Base-by-base conservation (phyloP, 2,888 invertebrate genomes). In the Cerastoderma edule region DNA sequence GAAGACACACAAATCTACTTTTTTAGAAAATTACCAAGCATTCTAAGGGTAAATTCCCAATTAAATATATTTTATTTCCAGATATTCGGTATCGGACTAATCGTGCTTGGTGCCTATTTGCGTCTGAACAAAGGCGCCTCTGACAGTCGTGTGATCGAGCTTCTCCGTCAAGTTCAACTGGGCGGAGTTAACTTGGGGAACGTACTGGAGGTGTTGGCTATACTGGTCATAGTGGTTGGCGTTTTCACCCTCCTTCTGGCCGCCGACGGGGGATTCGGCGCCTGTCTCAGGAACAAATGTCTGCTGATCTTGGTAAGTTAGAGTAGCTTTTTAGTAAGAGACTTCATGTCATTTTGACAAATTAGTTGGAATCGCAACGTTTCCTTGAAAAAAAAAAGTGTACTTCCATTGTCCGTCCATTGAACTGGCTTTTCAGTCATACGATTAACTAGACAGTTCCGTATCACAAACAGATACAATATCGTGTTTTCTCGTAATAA, bases 251-350 rank as follows among this genome's bases (percentile, higher is more conserved):
- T 81, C 27, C 32, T 78, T 3, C 60, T 78, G 28, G 70, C 81
- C 4, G 78, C 71, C 32, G 67, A 74, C 66, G 81, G 81, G 8
- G 81, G 81, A 16, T 24, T 81, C n/a, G 81, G 81, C 4, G 81
- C 81, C 1, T 81, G 78, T 46, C 60, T 78, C 27, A 75, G 75
- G 33, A 78, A 78, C 32, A 78, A 73, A 64, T 69, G 75, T 16
- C 70, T 78, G n/a, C 78, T 81, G 2, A 66, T 81, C 24, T 1
- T 75, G 50, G 81, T 81, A 78, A 60, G 69, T 50, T 30, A 19
- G n/a, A 19, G 10, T 22, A 67, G 13, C 19, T 28, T 57, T 57
- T 8, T 6, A 8, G 10, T n/a, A n/a, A n/a, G n/a, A n/a, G n/a
- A n/a, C n/a, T n/a, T n/a, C n/a, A n/a, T n/a, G n/a, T n/a, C n/a